A percentile compares a stretch with the other conserved stretches of the same genome.
Evolutionary conservation across 2,113 vertebrate genomes (phyloP).

Genomic region (Rafetus swinhoei): DNA sequence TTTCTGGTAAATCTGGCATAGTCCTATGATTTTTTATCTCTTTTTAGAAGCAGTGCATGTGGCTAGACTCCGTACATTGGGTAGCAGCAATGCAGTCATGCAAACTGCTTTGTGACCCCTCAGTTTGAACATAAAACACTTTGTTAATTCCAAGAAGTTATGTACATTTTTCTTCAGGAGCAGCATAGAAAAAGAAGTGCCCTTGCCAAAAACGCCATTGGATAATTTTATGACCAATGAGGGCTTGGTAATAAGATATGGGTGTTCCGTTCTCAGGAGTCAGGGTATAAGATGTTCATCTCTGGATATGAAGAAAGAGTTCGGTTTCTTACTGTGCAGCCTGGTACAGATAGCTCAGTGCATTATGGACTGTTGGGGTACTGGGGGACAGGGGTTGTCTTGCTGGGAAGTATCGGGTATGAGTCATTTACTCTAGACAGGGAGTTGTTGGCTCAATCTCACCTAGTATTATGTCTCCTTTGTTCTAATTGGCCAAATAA

Average conservation of each 20-base stretch:
- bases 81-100: neutral
- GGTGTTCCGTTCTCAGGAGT: neutral
- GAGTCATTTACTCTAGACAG: neutral
- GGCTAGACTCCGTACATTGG: neutral
- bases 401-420: neutral
- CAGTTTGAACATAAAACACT: neutral
- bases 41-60: neutral
- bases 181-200: neutral
- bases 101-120: neutral
- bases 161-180: constrained; percentile 4
- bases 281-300: neutral
- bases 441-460: neutral
- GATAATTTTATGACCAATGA: neutral
- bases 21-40: neutral
- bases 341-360: neutral
- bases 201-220: neutral
- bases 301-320: neutral
- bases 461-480: neutral
- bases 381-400: neutral
- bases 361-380: neutral
- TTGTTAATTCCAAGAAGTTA: neutral
- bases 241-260: neutral
- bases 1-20: neutral
- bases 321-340: neutral
- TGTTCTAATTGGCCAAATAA: neutral